Conservation (phyloP, 2,113 vertebrate genomes). For the Coracopsis vasa region DNA sequence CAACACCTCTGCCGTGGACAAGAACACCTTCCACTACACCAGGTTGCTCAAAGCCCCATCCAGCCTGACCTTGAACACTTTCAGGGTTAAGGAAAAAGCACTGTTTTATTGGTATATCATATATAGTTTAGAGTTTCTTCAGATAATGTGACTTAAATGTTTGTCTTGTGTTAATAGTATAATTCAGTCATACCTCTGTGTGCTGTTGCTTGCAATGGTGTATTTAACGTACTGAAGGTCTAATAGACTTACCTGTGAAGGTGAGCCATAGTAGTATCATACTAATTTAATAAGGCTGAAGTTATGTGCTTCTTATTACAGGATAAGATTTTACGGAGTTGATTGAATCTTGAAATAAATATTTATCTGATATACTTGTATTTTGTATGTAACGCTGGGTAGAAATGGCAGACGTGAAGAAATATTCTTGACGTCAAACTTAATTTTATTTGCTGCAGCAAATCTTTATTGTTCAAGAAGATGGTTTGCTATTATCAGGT, state of each 20-base stretch:
- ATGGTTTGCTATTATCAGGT: not conserved
- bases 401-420: not conserved
- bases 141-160: not conserved
- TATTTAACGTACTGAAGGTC: not conserved
- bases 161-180: not conserved
- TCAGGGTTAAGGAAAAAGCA: not conserved
- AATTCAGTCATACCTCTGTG: not conserved
- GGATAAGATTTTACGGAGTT: not conserved
- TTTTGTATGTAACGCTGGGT: not conserved
- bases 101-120: not conserved
- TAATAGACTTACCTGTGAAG: not conserved
- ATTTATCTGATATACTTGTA: not conserved
- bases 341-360: not conserved
- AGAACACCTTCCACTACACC: not conserved
- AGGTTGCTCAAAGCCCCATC: not conserved
- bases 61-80: not conserved
- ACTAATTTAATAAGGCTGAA: not conserved
- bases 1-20: not conserved
- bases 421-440: not conserved
- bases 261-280: not conserved
- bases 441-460: not conserved
- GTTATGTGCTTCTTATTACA: not conserved
- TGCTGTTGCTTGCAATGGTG: accelerated
- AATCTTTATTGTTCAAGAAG: not conserved
- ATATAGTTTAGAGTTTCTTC: not conserved